A percentile compares a stretch with the other conserved stretches of the same genome.
Conservation (phyloP, 2,797 vertebrate genomes). For the Molossus molossus region DNA sequence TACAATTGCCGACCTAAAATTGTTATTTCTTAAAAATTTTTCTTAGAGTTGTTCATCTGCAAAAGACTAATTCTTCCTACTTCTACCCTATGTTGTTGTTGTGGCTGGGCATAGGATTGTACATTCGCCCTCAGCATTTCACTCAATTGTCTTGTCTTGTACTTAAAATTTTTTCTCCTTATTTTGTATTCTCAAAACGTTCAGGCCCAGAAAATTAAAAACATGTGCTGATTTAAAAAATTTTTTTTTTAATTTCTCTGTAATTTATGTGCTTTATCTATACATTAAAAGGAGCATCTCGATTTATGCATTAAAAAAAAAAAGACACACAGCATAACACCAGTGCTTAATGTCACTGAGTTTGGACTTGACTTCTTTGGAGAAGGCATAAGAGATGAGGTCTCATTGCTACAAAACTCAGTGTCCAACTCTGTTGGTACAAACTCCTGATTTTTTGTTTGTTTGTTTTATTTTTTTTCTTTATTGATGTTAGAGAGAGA, state of each 20-base stretch:
- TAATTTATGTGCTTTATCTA: too few relatives aligned
- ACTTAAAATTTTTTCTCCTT: background rate
- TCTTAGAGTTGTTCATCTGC: background rate
- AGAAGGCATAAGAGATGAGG: background rate
- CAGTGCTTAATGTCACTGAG: background rate
- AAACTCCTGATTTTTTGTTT: background rate
- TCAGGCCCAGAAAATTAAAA: slow-evolving; percentile 7
- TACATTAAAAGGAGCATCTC: too few relatives aligned
- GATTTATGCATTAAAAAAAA: too few relatives aligned
- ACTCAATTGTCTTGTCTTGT: background rate
- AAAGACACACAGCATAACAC: background rate
- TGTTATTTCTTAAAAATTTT: too few relatives aligned
- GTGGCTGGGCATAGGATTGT: background rate
- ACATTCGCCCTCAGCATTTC: background rate
- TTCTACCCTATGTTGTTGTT: background rate
- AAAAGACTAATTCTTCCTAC: slow-evolving; percentile 20
- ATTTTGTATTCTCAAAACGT: background rate
- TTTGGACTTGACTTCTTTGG: background rate
- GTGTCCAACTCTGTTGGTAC: background rate
- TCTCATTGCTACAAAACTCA: background rate
- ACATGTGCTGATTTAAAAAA: background rate
- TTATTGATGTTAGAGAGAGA: too few relatives aligned
- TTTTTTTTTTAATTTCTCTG: background rate
- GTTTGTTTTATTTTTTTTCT: too few relatives aligned
- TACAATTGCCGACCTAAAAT: too few relatives aligned